A percentile compares a stretch with the other conserved stretches of the same genome.
Evolutionary conservation across 2,888 invertebrate genomes (phyloP).

Genomic region (Synergus laeviventris): DNA sequence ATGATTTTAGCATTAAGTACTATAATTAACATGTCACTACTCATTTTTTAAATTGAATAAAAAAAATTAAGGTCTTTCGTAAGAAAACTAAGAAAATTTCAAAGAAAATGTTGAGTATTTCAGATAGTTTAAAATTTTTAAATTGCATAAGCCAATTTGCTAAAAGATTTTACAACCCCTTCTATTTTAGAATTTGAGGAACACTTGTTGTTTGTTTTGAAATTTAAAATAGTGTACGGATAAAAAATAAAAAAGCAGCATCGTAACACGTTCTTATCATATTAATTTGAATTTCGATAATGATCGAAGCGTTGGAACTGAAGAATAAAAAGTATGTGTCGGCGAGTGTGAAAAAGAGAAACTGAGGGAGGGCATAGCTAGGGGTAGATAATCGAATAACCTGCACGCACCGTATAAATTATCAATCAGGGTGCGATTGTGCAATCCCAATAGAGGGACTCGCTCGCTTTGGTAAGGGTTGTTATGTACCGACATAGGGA

Average conservation of each 20-base stretch:
- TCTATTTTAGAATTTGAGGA: no score
- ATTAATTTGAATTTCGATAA: slow-evolving; percentile 5
- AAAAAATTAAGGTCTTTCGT: no score
- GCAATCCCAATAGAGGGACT: slow-evolving; percentile 69
- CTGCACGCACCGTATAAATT: slow-evolving; percentile 75
- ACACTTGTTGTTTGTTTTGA: no score
- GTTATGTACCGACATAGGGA: slow-evolving; percentile 60
- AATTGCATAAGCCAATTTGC: no score
- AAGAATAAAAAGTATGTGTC: slow-evolving; percentile 39
- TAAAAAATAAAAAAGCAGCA: not conserved
- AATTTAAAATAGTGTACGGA: not conserved
- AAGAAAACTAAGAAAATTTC: no score
- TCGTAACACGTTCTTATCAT: not conserved
- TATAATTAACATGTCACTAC: no score
- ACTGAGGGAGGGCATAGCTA: slow-evolving; percentile 40
- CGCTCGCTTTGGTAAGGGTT: slow-evolving; percentile 66
- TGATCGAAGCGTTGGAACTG: slow-evolving; percentile 28
- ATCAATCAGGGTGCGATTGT: slow-evolving; percentile 75
- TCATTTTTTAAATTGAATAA: no score
- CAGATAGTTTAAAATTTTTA: no score
- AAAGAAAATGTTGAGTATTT: no score
- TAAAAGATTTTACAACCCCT: no score
- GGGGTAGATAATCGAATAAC: slow-evolving; percentile 73
- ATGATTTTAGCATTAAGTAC: no score
- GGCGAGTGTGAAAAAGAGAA: slow-evolving; percentile 33